These are phyloP conservation scores for Chironomus tepperi DNA, from an alignment of 1,140 invertebrate genomes.

Conservation along the genomic window DNA sequence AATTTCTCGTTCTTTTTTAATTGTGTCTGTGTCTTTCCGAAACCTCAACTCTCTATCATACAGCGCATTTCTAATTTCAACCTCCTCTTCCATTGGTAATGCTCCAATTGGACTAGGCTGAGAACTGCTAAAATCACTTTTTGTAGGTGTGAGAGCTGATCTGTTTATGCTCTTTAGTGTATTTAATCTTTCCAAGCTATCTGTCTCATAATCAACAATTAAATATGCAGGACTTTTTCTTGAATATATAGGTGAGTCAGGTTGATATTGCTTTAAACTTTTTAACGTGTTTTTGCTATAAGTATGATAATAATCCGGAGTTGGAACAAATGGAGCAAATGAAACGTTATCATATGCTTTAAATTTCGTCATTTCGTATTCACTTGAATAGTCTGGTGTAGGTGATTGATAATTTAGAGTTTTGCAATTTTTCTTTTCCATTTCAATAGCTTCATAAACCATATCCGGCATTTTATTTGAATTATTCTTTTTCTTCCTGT, in stretches of 20 bases:
- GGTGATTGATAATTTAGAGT: slow-evolving; percentile 28
- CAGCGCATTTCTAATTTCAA: slow-evolving; percentile 64
- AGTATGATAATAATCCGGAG: slow-evolving; percentile 38
- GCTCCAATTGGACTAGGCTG: slow-evolving; percentile 59
- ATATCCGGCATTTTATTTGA: slow-evolving; percentile 48
- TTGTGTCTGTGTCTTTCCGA: slow-evolving; percentile 36
- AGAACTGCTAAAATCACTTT: slow-evolving; percentile 48
- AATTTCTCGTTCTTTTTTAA: slow-evolving; percentile 31
- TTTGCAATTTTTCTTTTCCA: slow-evolving; percentile 40
- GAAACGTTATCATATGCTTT: slow-evolving; percentile 29
- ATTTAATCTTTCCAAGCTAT: slow-evolving; percentile 62
- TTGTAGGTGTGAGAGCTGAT: slow-evolving; percentile 53
- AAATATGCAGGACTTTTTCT: slow-evolving; percentile 38
- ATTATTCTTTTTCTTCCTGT: slow-evolving; percentile 34
- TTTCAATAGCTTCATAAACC: slow-evolving; percentile 50
- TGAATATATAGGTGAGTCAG: slow-evolving; percentile 38
- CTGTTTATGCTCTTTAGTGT: slow-evolving; percentile 41
- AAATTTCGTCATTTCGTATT: slow-evolving; percentile 19
- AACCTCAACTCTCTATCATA: slow-evolving; percentile 39
- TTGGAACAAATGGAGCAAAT: slow-evolving; percentile 34
- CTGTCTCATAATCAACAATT: slow-evolving; percentile 61
- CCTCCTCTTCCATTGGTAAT: slow-evolving; percentile 64
- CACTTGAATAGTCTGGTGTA: slow-evolving; percentile 35
- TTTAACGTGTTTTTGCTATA: slow-evolving; percentile 30
- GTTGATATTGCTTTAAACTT: slow-evolving; percentile 37